Percentiles rank a stretch among this genome's conserved stretches.
These are phyloP conservation scores for Montifringilla adamsi DNA, from an alignment of 2,113 vertebrate species.

Conservation along the genomic window DNA sequence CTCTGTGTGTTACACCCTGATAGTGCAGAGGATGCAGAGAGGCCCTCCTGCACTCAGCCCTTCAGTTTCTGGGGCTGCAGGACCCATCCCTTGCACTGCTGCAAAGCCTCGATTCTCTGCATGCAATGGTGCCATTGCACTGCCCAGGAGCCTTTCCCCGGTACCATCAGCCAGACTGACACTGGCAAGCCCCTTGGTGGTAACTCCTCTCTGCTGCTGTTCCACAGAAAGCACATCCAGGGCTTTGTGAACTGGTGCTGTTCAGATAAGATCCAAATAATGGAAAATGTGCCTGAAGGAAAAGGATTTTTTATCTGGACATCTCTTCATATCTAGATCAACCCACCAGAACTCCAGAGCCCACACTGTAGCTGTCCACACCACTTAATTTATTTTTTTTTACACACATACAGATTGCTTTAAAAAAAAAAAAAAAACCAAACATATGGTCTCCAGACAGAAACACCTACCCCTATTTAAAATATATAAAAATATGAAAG, in stretches of 20 bases:
- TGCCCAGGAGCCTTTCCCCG: neutral
- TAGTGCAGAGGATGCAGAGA: neutral
- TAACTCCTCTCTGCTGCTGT: neutral
- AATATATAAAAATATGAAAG: neutral
- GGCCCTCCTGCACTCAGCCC: neutral
- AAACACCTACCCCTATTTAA: slow-evolving; percentile 32
- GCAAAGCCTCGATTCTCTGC: rapidly evolving
- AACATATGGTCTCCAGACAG: slow-evolving; percentile 47
- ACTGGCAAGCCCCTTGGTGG: neutral
- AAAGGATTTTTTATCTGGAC: neutral
- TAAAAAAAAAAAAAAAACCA: neutral
- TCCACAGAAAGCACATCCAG: neutral
- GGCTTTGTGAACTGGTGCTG: neutral
- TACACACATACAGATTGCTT: neutral
- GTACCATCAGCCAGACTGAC: neutral
- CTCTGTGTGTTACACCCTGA: neutral
- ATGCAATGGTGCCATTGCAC: neutral
- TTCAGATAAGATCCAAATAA: neutral
- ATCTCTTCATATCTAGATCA: neutral
- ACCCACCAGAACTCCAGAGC: neutral
- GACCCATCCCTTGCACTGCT: neutral
- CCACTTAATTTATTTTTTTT: neutral
- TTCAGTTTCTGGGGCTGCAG: neutral
- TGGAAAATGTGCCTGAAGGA: neutral
- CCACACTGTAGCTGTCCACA: neutral